Evolutionary conservation across 2,888 invertebrate genomes (phyloP), one percentile per base, ranked within the genome.

Genomic region (Callyntrura sp.): DNA sequence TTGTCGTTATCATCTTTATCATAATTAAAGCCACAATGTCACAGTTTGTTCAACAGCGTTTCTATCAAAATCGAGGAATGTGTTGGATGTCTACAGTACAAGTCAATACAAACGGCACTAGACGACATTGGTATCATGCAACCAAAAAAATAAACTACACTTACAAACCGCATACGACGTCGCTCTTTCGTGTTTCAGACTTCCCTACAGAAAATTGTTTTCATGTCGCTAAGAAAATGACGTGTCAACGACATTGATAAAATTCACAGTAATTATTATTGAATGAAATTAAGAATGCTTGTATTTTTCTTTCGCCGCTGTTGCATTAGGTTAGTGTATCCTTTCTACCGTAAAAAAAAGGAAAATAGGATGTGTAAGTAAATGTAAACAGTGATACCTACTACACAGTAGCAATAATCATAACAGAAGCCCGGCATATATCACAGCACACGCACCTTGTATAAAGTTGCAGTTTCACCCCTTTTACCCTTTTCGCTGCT

Each of bases 251-350:
- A 65, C 8, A n/a, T 4, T 28, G 65, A 28, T 28, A 73, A 23
- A 35, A n/a, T 70, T 23, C 43, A 70, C 45, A 12, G 25, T 20
- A 82, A 45, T 48, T 82, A 45, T 48, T 82, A 82, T 65, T 45
- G 65, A 82, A 45, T 82, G 55, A 23, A 83, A 68, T 43, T 57
- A 3, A 25, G 11, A 68, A 57, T 35, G 25, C 14, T 12, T 55
- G n/a, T 17, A 55, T 28, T 28, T 68, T 17, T 73, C 17, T 20
- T 14, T 73, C 1, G 43, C 1, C 17, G 23, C 12, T 23, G 8
- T 60, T 60, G n/a, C 60, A 14, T 9, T 60, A 20, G 6, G 5
- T 6, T 23, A 60, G 20, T 51, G 2, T 9, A 51, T 51, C 11
- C 51, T 2, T 14, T 1, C 14, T 51, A 51, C 12, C 51, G 51